These are phyloP conservation scores for Lagocephalus sceleratus DNA, from an alignment of 2,797 vertebrate genomes.

Conservation along the genomic window DNA sequence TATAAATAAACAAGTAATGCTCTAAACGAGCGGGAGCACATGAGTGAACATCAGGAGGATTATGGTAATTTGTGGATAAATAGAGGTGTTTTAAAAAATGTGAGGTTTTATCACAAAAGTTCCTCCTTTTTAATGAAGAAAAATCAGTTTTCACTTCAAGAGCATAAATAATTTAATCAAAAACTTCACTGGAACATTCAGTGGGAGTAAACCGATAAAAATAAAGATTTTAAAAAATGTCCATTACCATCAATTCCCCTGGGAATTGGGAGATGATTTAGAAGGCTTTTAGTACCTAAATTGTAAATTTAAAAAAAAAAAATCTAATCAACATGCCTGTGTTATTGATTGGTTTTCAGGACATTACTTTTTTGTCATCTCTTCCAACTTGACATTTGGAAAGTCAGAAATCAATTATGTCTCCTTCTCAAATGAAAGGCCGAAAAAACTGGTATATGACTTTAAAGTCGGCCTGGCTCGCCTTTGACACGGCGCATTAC, in stretches of 20 bases:
- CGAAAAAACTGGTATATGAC: constrained; percentile 68
- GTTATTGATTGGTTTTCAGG: constrained; percentile 59
- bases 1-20: constrained; percentile 83
- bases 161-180: constrained; percentile 29
- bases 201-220: constrained; percentile 15
- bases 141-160: constrained; percentile 23
- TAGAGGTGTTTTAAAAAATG: constrained; percentile 73
- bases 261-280: constrained; percentile 32
- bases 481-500: constrained; percentile 79
- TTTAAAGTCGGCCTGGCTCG: constrained; percentile 72
- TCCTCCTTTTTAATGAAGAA: constrained; percentile 36
- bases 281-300: constrained; percentile 1
- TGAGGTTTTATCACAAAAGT: constrained; percentile 65
- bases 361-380: constrained; percentile 60
- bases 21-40: constrained; percentile 75
- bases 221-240: not conserved
- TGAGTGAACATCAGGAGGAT: constrained; percentile 77
- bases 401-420: constrained; percentile 77
- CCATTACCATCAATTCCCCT: constrained; percentile 31
- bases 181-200: constrained; percentile 22
- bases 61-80: constrained; percentile 81
- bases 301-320: constrained; percentile 37
- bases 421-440: constrained; percentile 74
- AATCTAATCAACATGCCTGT: constrained; percentile 38
- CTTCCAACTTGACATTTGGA: constrained; percentile 71